Evolutionary conservation across 2,888 invertebrate genomes (phyloP).

Genomic region (Disparrhopalites patrizii): DNA sequence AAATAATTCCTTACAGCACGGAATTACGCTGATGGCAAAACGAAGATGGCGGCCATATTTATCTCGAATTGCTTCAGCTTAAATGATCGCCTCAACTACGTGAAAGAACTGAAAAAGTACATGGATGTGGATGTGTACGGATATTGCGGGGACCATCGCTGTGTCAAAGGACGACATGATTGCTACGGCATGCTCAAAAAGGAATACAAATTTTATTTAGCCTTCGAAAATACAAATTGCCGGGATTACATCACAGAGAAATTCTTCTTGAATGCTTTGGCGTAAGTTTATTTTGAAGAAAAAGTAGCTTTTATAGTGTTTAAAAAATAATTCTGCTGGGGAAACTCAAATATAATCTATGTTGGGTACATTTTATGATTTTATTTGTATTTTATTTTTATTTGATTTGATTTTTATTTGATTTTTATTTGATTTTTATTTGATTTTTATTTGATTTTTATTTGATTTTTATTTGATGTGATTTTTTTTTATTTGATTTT

Average conservation of each 20-base stretch:
- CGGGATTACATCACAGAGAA: conserved; percentile 51
- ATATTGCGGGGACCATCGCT: conserved; percentile 78
- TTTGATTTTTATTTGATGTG: too few relatives aligned
- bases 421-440: too few relatives aligned
- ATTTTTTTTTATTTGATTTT: too few relatives aligned
- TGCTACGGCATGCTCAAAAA: conserved; percentile 41
- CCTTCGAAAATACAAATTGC: conserved; percentile 51
- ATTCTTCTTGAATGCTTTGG: conserved; percentile 49
- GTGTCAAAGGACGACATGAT: conserved; percentile 56
- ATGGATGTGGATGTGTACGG: conserved; percentile 90
- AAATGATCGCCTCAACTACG: conserved; percentile 69
- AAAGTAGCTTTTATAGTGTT: neutral
- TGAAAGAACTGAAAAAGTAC: conserved; percentile 75
- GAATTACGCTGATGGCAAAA: conserved; percentile 40
- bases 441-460: too few relatives aligned
- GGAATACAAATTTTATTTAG: conserved; percentile 51
- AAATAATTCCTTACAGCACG: too few relatives aligned
- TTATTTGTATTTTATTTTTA: too few relatives aligned
- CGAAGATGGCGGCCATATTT: conserved; percentile 44
- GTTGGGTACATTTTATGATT: too few relatives aligned
- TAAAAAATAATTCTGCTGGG: too few relatives aligned
- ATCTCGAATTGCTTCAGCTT: conserved; percentile 42
- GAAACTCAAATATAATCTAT: too few relatives aligned
- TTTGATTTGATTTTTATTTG: too few relatives aligned
- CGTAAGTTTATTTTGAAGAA: conserved; percentile 27